These are phyloP conservation scores for Drosophila pseudotalamancana DNA, from an alignment of 2,888 invertebrate genomes.

Conservation along the genomic window DNA sequence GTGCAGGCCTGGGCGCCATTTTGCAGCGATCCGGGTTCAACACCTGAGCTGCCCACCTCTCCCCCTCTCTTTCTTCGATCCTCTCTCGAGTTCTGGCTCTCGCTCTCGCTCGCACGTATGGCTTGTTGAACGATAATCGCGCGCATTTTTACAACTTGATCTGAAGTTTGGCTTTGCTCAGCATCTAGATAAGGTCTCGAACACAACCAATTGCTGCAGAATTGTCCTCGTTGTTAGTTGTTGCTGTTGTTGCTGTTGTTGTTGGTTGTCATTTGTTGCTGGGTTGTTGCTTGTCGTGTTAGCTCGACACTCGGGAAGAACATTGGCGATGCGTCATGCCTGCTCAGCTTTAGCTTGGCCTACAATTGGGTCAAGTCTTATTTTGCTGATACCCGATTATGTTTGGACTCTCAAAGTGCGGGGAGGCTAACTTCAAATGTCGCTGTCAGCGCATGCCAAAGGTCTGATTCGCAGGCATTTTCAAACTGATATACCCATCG, in stretches of 20 bases:
- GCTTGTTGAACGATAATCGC: slow-evolving; percentile 60
- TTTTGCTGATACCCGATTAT: slow-evolving; percentile 44
- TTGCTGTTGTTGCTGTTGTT: slow-evolving; percentile 17
- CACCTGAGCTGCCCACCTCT: slow-evolving; percentile 39
- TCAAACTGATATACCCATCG: slow-evolving; percentile 40
- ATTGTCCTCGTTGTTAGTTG: too few species aligned
- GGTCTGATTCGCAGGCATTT: slow-evolving; percentile 46
- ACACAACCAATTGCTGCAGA: slow-evolving; percentile 41
- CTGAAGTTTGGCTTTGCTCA: slow-evolving; percentile 43
- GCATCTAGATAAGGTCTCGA: slow-evolving; percentile 68
- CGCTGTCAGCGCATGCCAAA: slow-evolving; percentile 73
- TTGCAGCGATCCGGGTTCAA: slow-evolving; percentile 34
- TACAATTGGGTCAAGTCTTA: slow-evolving; percentile 66
- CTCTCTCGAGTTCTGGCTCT: background rate
- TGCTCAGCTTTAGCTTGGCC: slow-evolving; percentile 34
- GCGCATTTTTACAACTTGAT: slow-evolving; percentile 74
- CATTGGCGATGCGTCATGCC: slow-evolving; percentile 60
- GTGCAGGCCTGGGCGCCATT: slow-evolving; percentile 36
- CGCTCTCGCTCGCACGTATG: slow-evolving; percentile 32
- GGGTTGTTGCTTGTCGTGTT: slow-evolving; percentile 48
- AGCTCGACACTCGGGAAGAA: slow-evolving; percentile 44
- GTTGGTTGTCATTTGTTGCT: slow-evolving; percentile 54
- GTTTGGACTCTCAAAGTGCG: background rate
- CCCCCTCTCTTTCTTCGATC: background rate
- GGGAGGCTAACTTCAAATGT: slow-evolving; percentile 24